phyloP scores from a whole-genome alignment of 1,140 invertebrate species.

The Drosophila nigromelanica region DNA sequence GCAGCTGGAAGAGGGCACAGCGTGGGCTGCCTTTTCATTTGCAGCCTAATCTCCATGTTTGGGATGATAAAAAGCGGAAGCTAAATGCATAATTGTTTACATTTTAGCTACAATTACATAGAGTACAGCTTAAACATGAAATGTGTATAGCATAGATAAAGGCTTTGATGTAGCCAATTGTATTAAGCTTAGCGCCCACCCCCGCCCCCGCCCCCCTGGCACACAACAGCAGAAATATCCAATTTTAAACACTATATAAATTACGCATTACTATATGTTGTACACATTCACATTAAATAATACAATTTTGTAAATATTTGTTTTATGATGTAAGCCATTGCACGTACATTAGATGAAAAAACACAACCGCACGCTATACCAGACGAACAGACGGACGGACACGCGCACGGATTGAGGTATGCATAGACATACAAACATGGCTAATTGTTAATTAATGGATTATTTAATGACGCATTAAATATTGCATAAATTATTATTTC shows the following conservation, averaged over 20 bases:
- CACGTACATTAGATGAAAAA: conserved; percentile 53
- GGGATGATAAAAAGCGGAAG: conserved; percentile 45
- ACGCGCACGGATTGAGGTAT: conserved; percentile 1
- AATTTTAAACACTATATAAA: conserved; percentile 37
- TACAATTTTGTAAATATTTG: conserved; percentile 70
- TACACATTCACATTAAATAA: conserved; percentile 32
- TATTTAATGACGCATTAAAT: conserved; percentile 78
- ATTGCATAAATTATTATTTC: conserved; percentile 69
- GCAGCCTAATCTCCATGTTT: conserved; percentile 30
- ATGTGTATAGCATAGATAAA: conserved; percentile 55
- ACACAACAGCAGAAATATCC: conserved; percentile 51
- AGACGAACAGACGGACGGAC: conserved; percentile 9
- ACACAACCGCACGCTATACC: conserved; percentile 3
- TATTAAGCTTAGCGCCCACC: conserved; percentile 45
- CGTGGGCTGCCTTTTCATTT: conserved; percentile 11
- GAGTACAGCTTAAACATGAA: conserved; percentile 32
- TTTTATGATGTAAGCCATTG: conserved; percentile 64
- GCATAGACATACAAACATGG: conserved; percentile 27
- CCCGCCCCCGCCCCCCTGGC: not conserved
- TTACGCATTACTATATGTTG: conserved; percentile 26
- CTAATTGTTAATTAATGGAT: conserved; percentile 80
- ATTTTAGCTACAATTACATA: conserved; percentile 26
- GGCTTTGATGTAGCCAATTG: conserved; percentile 42
- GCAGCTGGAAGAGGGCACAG: conserved; percentile 24
- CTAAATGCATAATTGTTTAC: conserved; percentile 46